Base-by-base conservation (phyloP, 1,140 invertebrate species). In the Drosophila kohkoa region DNA sequence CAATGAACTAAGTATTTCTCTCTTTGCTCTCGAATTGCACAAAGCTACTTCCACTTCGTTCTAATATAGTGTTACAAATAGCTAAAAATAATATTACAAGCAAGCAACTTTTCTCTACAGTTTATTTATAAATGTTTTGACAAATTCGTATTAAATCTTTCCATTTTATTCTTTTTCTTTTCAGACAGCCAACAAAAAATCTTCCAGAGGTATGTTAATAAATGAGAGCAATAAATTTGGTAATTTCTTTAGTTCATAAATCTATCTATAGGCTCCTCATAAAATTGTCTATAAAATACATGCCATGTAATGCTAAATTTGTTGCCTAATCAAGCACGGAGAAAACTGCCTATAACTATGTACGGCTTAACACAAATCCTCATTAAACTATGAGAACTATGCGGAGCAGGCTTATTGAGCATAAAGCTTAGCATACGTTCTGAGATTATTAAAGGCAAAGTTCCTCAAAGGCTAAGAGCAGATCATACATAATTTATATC, bases 401-500 rank as follows among this genome's bases (percentile, higher is more conserved):
- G 13, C n/a, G 10, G 4, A 13, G 20, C 20, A 20, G 11, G 67
- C 15, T 48, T 52, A 51, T 52, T 52, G 48, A 41, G 8, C 30
- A 43, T 10, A 54, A 54, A 15, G 25, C 48, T 16, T 41, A 43
- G 30, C 35, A 54, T 30, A 25, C 15, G 5, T 28, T 25, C 28
- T 41, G 7, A 70, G 15, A 54, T 70, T 52, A 51, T 51, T 13
- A 15, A 28, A 49, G 55, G 13, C 11, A 45, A 35, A 51, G 45
- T 49, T 32, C 11, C 11, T 32, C 59, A 20, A 64, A n/a, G 38
- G 59, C 38, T 62, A 55, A 64, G 30, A 16, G 16, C 62, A 41
- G 25, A 66, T 30, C 28, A 45, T 54, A 55, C 54, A 54, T 73
- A 43, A 73, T 60, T 67, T 68, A 60, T 73, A 52, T 73, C 8